phyloP scores from a whole-genome alignment of 2,113 vertebrate species.

The Bettongia penicillata region DNA sequence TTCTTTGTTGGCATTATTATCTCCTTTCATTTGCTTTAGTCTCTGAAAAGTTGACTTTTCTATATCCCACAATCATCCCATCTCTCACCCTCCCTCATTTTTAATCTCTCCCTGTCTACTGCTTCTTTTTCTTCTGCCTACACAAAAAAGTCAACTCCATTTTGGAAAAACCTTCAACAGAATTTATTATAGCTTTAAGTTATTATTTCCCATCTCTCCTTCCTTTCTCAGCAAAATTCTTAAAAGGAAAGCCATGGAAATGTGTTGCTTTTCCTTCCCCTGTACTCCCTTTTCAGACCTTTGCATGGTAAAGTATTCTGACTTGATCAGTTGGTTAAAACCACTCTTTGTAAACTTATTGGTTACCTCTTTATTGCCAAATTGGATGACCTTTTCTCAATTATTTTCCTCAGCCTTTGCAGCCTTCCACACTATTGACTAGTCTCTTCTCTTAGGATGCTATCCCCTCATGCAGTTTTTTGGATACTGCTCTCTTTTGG shows the following conservation, averaged over 20 bases:
- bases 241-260: neutral
- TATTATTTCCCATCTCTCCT: neutral
- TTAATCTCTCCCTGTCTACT: too few relatives aligned
- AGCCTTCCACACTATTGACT: neutral
- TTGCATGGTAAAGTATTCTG: neutral
- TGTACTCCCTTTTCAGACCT: neutral
- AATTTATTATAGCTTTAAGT: neutral
- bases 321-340: neutral
- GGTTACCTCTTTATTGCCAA: neutral
- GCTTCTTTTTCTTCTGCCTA: too few relatives aligned
- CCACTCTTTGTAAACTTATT: neutral
- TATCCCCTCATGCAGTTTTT: too few relatives aligned
- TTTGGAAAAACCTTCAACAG: too few relatives aligned
- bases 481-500: neutral
- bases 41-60: too few relatives aligned
- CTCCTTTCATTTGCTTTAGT: too few relatives aligned
- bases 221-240: neutral
- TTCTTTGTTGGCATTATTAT: too few relatives aligned
- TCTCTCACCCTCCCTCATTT: too few relatives aligned
- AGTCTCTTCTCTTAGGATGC: neutral
- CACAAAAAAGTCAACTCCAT: too few relatives aligned
- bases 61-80: too few relatives aligned
- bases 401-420: neutral
- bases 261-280: neutral
- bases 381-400: neutral